Evolutionary conservation across 1,140 invertebrate species (phyloP), one percentile per base, ranked within the genome.

Genomic region (Manduca sexta): DNA sequence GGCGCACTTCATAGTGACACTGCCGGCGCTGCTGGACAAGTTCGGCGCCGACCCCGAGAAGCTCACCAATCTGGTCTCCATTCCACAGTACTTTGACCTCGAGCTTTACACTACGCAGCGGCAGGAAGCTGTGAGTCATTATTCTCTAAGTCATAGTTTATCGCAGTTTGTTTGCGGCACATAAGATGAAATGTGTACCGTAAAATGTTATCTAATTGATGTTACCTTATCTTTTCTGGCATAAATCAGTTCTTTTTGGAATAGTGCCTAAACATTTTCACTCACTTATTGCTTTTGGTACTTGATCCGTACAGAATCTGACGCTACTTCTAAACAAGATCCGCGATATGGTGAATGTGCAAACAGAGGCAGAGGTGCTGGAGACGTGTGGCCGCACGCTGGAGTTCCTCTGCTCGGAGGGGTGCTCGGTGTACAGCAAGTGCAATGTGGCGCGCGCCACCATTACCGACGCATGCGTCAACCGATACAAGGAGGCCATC

Each of bases 41-140:
- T 99, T 97, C 85, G 91, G 95, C 60, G 96, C 96, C 6, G 98
- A 99, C 89, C 91, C 94, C 43, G 98, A 99, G 76, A 99, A 99
- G 86, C 89, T 99, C n/a, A 92, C 95, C 6, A 99, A 99, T 88
- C 87, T 99, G 7, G 88, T 98, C 33, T 90, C 93, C 38, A 94
- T 99, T 59, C 97, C 98, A 17, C 96, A 98, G 73, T 97, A 98
- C 87, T 99, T 99, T 88, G 97, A 99, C 77, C 88, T 99, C 13
- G 97, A 98, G 86, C 92, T 97, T 55, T 98, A 98, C 76, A 98
- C 96, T 0, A 97, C 95, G 60, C 95, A 95, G 43, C 88, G 97
- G 21, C 96, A 98, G 77, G 97, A 99, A 85, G 92, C 91, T 65
- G 91, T 92, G 64, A 74, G 74, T 78, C 51, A 13, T n/a, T n/a